Conservation (phyloP, 2,797 vertebrate genomes). For the Psittacula echo region DNA sequence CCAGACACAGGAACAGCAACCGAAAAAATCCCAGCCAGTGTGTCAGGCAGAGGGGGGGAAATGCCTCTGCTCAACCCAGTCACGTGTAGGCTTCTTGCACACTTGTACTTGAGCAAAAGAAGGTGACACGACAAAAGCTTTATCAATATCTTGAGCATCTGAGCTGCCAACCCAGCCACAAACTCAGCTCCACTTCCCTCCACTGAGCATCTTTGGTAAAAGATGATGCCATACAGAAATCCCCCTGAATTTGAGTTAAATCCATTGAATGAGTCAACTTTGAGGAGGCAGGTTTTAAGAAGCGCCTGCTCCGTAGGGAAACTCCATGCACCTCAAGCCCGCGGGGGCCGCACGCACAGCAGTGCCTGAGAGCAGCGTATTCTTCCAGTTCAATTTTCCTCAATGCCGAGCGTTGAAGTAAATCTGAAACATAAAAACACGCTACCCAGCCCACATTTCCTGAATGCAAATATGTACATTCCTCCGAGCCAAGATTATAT, state of each 20-base stretch:
- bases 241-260: not conserved
- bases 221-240: not conserved
- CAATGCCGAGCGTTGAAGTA: slow-evolving; percentile 26
- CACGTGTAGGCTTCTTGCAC: not conserved
- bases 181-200: not conserved
- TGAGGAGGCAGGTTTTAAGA: not conserved
- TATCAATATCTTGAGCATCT: not conserved
- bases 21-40: not conserved
- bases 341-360: not conserved
- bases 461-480: slow-evolving; percentile 71
- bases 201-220: rapidly evolving
- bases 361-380: not conserved
- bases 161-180: not conserved
- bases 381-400: slow-evolving; percentile 43
- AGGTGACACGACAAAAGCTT: not conserved
- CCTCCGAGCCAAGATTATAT: slow-evolving; percentile 61
- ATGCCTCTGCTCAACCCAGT: not conserved
- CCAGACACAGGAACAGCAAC: not conserved
- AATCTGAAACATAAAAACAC: slow-evolving; percentile 59
- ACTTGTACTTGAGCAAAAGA: not conserved
- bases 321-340: not conserved
- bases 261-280: not conserved
- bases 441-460: slow-evolving; percentile 61
- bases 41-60: not conserved
- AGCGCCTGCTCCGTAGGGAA: rapidly evolving